Conservation (phyloP, 1,140 invertebrate species). For the Panagrolaimus sp. region DNA sequence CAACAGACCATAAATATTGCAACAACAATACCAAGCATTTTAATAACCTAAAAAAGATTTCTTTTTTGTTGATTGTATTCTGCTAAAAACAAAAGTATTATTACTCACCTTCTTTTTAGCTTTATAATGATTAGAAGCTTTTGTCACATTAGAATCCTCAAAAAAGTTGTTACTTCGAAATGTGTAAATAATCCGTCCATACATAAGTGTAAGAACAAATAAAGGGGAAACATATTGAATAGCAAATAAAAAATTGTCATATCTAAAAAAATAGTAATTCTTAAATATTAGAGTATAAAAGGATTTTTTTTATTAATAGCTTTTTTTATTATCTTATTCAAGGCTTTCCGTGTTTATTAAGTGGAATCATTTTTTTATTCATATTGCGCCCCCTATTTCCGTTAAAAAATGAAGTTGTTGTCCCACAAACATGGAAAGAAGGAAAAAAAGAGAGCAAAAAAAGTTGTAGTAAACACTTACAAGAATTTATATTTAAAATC, state of each 20-base stretch:
- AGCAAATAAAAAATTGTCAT: conserved; percentile 24
- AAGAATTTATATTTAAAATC: conserved; percentile 24
- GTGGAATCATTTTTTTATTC: too few species aligned
- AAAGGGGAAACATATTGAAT: conserved; percentile 24
- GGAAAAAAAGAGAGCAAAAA: too few species aligned
- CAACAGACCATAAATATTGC: conserved; percentile 25
- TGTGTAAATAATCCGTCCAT: conserved; percentile 18
- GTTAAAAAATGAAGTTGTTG: too few species aligned
- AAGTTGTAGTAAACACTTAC: conserved; percentile 11
- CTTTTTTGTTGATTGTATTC: too few species aligned
- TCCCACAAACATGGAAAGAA: too few species aligned
- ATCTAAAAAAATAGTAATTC: conserved; percentile 15
- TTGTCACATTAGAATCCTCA: neutral
- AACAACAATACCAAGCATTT: conserved; percentile 24
- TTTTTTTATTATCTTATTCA: too few species aligned
- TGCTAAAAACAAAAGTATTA: neutral
- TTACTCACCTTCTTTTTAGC: conserved; percentile 14
- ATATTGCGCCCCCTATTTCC: too few species aligned
- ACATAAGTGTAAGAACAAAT: conserved; percentile 21
- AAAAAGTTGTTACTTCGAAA: conserved; percentile 18
- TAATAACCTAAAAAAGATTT: conserved; percentile 11
- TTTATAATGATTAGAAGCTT: neutral
- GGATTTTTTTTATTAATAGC: too few species aligned
- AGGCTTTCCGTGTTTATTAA: too few species aligned
- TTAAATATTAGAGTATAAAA: too few species aligned